These are phyloP conservation scores for Dione vanillae DNA, from an alignment of 2,888 invertebrate species.

Conservation along the genomic window DNA sequence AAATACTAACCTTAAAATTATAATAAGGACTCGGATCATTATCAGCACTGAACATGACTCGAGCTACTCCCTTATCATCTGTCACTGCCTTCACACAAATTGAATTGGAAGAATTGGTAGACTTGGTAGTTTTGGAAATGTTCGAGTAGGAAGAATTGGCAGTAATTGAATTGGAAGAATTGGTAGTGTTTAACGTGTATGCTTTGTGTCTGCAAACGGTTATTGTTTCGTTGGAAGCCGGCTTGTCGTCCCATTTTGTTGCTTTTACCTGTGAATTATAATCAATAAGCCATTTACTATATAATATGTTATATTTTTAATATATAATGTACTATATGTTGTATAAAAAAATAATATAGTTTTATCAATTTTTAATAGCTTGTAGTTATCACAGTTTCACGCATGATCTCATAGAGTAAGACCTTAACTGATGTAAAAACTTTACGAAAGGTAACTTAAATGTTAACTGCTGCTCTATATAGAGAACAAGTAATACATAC, in stretches of 20 bases:
- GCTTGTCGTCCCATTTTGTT: slow-evolving; percentile 75
- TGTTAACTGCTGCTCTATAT: no score
- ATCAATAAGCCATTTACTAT: no score
- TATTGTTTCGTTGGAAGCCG: slow-evolving; percentile 61
- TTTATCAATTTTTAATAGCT: no score
- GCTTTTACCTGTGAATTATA: slow-evolving; percentile 66
- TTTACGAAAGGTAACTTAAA: no score
- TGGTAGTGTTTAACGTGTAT: slow-evolving; percentile 12
- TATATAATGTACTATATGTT: no score
- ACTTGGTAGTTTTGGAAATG: slow-evolving; percentile 25
- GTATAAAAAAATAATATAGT: no score
- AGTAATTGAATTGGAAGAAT: not conserved
- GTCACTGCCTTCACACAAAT: slow-evolving; percentile 62
- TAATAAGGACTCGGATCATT: slow-evolving; percentile 59
- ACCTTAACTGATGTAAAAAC: no score
- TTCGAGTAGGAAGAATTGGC: slow-evolving; percentile 18
- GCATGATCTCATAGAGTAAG: no score
- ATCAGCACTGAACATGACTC: slow-evolving; percentile 65
- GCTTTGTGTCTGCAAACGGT: slow-evolving; percentile 66
- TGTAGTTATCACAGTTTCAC: no score
- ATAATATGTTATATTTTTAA: no score
- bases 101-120: slow-evolving; percentile 1
- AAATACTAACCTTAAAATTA: slow-evolving; percentile 61
- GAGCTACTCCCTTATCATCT: slow-evolving; percentile 63
- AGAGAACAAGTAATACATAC: no score